Evolutionary conservation across 2,797 vertebrate species (phyloP).

Genomic region (Gymnothorax reevesii): DNA sequence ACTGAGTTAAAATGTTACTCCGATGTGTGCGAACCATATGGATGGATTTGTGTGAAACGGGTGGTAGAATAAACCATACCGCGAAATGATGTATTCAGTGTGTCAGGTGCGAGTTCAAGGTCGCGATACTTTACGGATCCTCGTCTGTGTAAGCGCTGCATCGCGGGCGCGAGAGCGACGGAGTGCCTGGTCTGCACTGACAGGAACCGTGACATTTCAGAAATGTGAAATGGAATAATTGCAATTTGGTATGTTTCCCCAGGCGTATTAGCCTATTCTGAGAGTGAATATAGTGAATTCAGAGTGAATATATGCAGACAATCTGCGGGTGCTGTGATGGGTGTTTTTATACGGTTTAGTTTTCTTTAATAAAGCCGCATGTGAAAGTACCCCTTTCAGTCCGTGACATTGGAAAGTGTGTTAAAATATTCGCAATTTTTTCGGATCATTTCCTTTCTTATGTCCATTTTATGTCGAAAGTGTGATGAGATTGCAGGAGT

Average conservation of each 20-base stretch:
- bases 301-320: background rate
- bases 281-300: background rate
- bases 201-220: background rate
- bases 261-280: background rate
- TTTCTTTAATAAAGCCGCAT: background rate
- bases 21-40: background rate
- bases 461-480: background rate
- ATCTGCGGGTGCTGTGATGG: background rate
- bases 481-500: background rate
- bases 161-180: background rate
- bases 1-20: background rate
- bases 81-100: background rate
- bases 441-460: background rate
- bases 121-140: background rate
- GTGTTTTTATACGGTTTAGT: background rate
- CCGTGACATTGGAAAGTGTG: background rate
- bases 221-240: background rate
- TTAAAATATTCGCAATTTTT: background rate
- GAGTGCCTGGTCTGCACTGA: background rate
- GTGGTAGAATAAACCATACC: background rate
- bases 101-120: conserved; percentile 18
- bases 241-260: background rate
- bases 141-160: background rate
- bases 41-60: background rate
- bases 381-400: background rate